phyloP scores from a whole-genome alignment of 1,140 invertebrate species.

The Panulirus ornatus region DNA sequence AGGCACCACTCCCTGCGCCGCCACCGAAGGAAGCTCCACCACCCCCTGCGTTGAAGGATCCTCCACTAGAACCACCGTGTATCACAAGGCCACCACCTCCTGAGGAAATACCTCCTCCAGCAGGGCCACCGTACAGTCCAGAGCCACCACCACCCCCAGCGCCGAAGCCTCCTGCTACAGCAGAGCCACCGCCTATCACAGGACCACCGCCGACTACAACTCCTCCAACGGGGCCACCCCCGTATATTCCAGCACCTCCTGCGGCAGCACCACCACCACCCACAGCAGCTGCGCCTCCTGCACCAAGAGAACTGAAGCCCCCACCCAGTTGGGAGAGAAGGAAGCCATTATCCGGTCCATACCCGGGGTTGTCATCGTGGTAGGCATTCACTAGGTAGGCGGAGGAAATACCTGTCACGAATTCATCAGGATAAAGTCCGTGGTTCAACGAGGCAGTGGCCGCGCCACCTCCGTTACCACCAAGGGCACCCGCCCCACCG shows the following conservation, averaged over 20 bases:
- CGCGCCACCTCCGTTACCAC: background rate
- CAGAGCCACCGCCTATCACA: background rate
- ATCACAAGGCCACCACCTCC: constrained; percentile 1
- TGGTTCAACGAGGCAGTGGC: background rate
- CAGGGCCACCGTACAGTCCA: background rate
- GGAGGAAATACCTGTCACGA: constrained; percentile 35
- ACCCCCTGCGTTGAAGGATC: no score
- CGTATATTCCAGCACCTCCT: background rate
- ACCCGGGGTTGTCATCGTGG: background rate
- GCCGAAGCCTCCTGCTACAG: background rate
- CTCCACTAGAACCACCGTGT: no score
- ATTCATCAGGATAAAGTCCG: constrained; percentile 26
- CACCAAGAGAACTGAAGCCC: constrained; percentile 1
- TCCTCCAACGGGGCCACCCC: background rate
- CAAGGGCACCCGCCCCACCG: background rate
- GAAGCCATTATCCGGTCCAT: constrained; percentile 7
- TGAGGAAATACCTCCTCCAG: background rate
- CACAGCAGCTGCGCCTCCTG: background rate
- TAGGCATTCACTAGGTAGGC: constrained; percentile 37
- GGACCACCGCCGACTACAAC: background rate
- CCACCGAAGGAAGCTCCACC: background rate
- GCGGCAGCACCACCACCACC: background rate
- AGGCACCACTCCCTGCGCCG: no score
- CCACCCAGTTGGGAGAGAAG: constrained; percentile 2
- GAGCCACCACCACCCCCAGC: background rate